Conservation (phyloP, 1,140 invertebrate species). For the Eulimnadia texana region DNA sequence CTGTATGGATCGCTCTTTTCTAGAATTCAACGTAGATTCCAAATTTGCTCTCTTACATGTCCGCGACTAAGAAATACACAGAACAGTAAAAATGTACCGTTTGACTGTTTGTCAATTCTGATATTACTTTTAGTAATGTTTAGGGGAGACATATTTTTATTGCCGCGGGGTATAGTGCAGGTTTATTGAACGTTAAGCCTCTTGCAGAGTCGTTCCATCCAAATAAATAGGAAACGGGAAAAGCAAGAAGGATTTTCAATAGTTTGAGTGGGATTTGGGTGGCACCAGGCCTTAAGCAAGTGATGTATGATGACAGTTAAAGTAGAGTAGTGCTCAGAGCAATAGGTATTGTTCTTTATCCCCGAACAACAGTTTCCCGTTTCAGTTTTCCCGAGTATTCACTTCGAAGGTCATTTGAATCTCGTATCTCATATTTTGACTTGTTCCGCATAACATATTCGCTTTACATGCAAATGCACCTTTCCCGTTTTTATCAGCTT, state of each 20-base stretch:
- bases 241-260: neutral
- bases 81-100: too few species aligned
- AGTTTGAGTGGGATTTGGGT: neutral
- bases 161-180: too few species aligned
- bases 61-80: too few species aligned
- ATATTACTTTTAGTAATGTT: too few species aligned
- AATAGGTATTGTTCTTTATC: neutral
- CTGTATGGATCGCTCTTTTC: too few species aligned
- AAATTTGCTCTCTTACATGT: too few species aligned
- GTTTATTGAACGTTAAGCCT: neutral
- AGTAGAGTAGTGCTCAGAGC: neutral
- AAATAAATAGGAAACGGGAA: neutral
- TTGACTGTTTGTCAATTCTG: too few species aligned
- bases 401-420: neutral
- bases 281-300: neutral
- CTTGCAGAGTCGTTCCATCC: neutral
- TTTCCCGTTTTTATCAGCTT: neutral
- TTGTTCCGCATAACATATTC: neutral
- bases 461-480: neutral
- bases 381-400: neutral
- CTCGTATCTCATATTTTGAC: neutral
- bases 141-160: too few species aligned
- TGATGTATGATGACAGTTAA: neutral
- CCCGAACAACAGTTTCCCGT: neutral
- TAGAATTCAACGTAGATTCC: too few species aligned